Conservation (phyloP, 2,113 vertebrate species). For the Phrynosoma platyrhinos region DNA sequence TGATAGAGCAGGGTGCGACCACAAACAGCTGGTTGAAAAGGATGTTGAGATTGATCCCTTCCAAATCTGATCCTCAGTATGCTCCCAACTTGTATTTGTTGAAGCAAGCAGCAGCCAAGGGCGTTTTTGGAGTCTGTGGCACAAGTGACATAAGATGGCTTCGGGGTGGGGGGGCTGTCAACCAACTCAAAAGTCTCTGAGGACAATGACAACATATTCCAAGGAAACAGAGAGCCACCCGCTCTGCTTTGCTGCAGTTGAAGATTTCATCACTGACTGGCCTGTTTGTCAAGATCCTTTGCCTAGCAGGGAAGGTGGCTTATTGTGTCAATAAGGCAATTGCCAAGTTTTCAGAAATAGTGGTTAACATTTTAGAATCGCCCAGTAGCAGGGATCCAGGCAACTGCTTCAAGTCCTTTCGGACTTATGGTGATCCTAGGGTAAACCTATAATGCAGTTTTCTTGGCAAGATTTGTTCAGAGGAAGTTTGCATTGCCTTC, state of each 20-base stretch:
- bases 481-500: no score
- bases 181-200: not conserved
- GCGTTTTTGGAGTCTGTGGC: conserved; percentile 19
- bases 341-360: not conserved
- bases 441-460: no score
- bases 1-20: conserved; percentile 32
- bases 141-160: conserved; percentile 19
- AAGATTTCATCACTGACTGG: not conserved
- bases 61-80: conserved; percentile 25
- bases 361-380: not conserved
- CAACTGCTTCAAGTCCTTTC: no score
- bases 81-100: not conserved
- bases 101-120: conserved; percentile 4
- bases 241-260: not conserved
- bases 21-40: conserved; percentile 41
- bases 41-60: conserved; percentile 11
- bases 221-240: not conserved
- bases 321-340: not conserved
- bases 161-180: not conserved
- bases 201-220: not conserved
- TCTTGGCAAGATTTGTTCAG: no score
- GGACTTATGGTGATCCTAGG: no score
- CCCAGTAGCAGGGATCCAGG: not conserved
- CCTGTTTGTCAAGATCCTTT: not conserved
- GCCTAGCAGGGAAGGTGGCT: not conserved